phyloP scores from a whole-genome alignment of 2,797 vertebrate genomes.

The Falco columbarius region DNA sequence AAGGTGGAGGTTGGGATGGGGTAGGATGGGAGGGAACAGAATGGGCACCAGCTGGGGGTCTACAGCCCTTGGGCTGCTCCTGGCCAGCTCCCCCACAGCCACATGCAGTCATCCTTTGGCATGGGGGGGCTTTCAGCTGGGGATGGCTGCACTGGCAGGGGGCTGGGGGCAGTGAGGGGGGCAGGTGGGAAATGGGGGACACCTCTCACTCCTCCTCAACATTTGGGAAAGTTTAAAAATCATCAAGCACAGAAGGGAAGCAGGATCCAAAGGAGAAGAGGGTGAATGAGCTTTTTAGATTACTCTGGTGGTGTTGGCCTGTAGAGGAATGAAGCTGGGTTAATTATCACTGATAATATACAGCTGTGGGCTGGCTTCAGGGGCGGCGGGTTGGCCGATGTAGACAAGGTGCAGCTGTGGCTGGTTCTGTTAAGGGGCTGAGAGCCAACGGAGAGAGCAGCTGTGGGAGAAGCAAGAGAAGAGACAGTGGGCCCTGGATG shows the following conservation, averaged over 20 bases:
- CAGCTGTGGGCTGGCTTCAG: too few relatives aligned
- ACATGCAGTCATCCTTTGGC: background rate
- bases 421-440: too few relatives aligned
- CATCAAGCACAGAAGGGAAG: background rate
- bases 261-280: background rate
- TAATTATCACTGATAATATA: too few relatives aligned
- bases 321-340: too few relatives aligned
- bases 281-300: background rate
- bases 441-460: too few relatives aligned
- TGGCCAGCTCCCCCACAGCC: background rate
- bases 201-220: background rate
- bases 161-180: accelerated
- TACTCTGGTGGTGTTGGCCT: background rate
- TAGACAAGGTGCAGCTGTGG: too few relatives aligned
- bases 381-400: too few relatives aligned
- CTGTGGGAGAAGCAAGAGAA: too few relatives aligned
- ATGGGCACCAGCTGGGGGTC: background rate
- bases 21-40: background rate
- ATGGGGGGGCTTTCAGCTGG: background rate
- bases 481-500: too few relatives aligned
- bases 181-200: background rate
- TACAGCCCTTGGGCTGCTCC: background rate
- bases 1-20: background rate
- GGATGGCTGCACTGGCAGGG: background rate
- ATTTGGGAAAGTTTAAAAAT: background rate